Evolutionary conservation across 2,888 invertebrate species (phyloP), one percentile per base, ranked within the genome.

Genomic region (Coleophora flavipennella): DNA sequence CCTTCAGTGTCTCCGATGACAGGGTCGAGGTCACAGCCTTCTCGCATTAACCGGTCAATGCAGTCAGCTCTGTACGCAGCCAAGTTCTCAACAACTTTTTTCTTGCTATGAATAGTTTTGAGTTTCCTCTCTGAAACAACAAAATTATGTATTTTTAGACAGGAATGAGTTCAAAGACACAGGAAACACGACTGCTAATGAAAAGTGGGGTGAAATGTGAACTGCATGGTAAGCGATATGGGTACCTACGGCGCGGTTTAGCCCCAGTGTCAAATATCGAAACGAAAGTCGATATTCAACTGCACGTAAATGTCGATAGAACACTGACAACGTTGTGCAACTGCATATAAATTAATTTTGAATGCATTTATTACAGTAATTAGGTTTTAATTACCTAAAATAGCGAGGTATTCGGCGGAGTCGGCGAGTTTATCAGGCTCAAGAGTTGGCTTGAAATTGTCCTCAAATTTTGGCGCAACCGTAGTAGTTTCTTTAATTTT

Each of bases 331-430:
- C 6, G 6, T 20, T 20, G 20, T 6, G 20, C 20, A 20, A 20
- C 20, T 20, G 20, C 20, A 4, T 4, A 20, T 6, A 20, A 20
- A 4, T 6, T 20, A 20, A 6, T 20, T 20, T 3, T 20, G 6
- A 20, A 6, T 20, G 20, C 6, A 20, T 20, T 20, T 42, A 44
- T 38, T 48, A 38, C 39, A 14, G 10, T 11, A 26, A 38, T 41
- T 36, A 41, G 36, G 31, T 35, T 38, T 38, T 44, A 50, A 41
- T 50, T 77, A 92, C 92, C 91, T 54, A 93, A 85, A 48, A 87
- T 72, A 44, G 89, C 88, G 39, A 92, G 72, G 67, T 91, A 91
- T 56, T 89, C 86, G 9, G 87, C 86, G 1, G 91, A 91, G 57
- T 89, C 89, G 0, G 88, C 86, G 39, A 91, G 67, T 48, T 80